Evolutionary conservation across 2,113 vertebrate species (phyloP), one percentile per base, ranked within the genome.

Genomic region (Oryzias curvinotus): DNA sequence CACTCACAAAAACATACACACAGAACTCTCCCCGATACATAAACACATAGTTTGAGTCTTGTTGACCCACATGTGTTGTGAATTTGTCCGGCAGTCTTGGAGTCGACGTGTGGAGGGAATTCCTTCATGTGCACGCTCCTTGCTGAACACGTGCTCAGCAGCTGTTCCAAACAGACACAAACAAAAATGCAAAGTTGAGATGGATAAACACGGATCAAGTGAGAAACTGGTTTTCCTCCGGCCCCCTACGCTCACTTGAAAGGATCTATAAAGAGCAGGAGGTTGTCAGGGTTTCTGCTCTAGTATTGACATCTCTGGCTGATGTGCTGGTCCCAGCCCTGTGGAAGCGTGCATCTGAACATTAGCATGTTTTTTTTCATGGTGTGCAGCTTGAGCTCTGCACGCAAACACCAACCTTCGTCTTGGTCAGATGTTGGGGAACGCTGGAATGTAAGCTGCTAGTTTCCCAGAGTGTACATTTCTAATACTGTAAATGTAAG

Each of bases 81-180:
- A 65, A 82, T 83, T 86, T 86, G 73, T 82, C 48, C 52, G 68
- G 83, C 81, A 70, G 68, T 80, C 72, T 85, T 84, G 82, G 78
- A 85, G 66, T 76, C 51, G 14, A 61, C 48, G 67, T 13, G 21
- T 81, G 58, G 68, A 90, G 88, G 88, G 85, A 90, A 90, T 88
- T 90, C 86, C 85, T 90, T 86, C 78, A 74, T 76, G 71, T 75
- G 83, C 79, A 66, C 78, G 52, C 57, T 71, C 65, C 57, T 18
- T 65, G 65, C 72, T 62, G 67, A 78, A 89, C 85, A 88, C 87
- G 85, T 88, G 86, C 75, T 70, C 71, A 46, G 56, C 86, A 90
- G 77, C 86, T 90, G 88, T 62, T 70, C 28, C 36, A 50, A 62
- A 47, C 71, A 45, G 57, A 57, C 51, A 62, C 18, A 43, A 28